Conservation (phyloP, 2,888 invertebrate species). For the Catocala nupta region DNA sequence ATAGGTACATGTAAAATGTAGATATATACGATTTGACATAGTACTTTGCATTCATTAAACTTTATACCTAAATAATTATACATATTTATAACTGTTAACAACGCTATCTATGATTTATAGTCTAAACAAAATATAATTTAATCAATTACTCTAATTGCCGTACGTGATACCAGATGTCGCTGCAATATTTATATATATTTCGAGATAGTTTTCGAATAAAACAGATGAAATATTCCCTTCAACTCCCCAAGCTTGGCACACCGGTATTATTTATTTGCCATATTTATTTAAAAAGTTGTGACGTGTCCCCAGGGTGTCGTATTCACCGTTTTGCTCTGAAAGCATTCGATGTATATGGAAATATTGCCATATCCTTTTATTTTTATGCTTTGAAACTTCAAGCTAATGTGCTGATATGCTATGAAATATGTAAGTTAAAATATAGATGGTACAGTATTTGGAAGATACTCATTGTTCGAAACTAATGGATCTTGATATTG, state of each 20-base stretch:
- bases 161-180: background rate
- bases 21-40: no score
- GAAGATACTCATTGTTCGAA: no score
- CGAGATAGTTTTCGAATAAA: constrained; percentile 35
- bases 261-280: constrained; percentile 63
- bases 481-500: no score
- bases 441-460: no score
- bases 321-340: constrained; percentile 61
- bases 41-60: no score
- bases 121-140: background rate
- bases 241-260: constrained; percentile 46
- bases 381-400: constrained; percentile 40
- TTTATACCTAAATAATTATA: no score
- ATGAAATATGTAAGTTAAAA: constrained; percentile 2
- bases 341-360: constrained; percentile 62
- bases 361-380: constrained; percentile 53
- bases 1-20: no score
- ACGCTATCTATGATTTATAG: background rate
- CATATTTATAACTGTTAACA: background rate
- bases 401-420: constrained; percentile 9
- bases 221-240: constrained; percentile 50
- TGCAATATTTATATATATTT: background rate
- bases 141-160: no score
- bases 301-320: constrained; percentile 65
- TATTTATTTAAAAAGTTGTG: constrained; percentile 72